A percentile compares a stretch with the other conserved stretches of the same genome.
Conservation (phyloP, 2,888 invertebrate species). For the Rhodophaea formosa region DNA sequence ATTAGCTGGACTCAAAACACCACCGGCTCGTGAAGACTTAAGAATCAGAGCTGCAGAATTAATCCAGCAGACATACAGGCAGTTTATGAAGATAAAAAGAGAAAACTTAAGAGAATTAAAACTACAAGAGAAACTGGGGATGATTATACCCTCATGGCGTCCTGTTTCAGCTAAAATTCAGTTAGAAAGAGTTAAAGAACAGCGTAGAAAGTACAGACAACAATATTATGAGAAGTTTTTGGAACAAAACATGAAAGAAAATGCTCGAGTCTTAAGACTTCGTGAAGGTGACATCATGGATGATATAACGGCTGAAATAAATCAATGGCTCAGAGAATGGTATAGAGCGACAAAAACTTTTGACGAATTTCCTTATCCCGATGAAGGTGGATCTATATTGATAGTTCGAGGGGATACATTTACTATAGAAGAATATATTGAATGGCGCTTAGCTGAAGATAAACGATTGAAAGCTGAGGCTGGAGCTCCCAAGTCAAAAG, state of each 20-base stretch:
- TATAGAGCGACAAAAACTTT: constrained; percentile 79
- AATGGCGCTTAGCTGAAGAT: constrained; percentile 56
- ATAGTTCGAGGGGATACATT: constrained; percentile 81
- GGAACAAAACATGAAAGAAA: constrained; percentile 70
- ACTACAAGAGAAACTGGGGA: constrained; percentile 75
- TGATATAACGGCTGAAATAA: constrained; percentile 87
- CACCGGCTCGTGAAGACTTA: constrained; percentile 43
- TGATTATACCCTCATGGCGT: constrained; percentile 77
- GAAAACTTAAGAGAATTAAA: constrained; percentile 57
- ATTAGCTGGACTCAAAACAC: constrained; percentile 61
- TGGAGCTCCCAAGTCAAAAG: constrained; percentile 56
- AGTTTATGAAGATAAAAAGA: constrained; percentile 63
- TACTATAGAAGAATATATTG: constrained; percentile 81
- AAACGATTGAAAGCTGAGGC: constrained; percentile 61
- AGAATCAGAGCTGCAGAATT: constrained; percentile 48
- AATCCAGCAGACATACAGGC: constrained; percentile 62
- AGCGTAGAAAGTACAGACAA: constrained; percentile 67
- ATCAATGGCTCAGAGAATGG: constrained; percentile 87
- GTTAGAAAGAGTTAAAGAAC: constrained; percentile 68
- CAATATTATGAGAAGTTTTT: constrained; percentile 69
- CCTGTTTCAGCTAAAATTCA: constrained; percentile 68
- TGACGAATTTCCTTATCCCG: constrained; percentile 87
- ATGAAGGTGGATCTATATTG: constrained; percentile 85
- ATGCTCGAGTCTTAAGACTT: constrained; percentile 69
- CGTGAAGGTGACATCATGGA: constrained; percentile 84